Evolutionary conservation across 2,797 vertebrate genomes (phyloP), one percentile per base, ranked within the genome.

Genomic region (Anguilla megastoma): DNA sequence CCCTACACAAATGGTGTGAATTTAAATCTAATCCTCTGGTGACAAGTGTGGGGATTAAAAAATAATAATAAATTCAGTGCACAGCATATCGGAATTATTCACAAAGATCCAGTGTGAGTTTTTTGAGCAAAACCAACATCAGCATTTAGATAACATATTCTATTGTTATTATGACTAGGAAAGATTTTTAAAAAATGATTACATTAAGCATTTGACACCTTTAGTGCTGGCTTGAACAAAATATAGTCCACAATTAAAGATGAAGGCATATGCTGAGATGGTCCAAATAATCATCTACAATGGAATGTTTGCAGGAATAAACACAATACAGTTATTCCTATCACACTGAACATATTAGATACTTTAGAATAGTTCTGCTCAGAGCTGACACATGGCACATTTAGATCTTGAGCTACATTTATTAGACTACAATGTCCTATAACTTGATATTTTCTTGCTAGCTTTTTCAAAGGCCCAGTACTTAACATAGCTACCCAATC

Each of bases 1-100:
- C 14, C 18, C 36, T 21, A 18, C 0, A 24, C 16, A 48, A n/a
- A 21, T 48, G 36, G 27, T 18, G 41, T 80, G 76, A 80, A n/a
- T 82, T 82, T 82, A 27, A 36, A 76, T 36, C 30, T 76, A 76
- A 76, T 76, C 74, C 74, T 45, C 14, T 82, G 50, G 8, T 48
- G 41, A 50, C 41, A 45, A 18, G 16, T 71, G 74, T 8, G 12
- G 30, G 74, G 33, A 79, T 41, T 27, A 52, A 8, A 52, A 10
- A 52, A 52, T 52, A 52, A 52, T 52, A 52, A 33, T 3, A 27
- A 33, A 10, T 33, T 74, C 18, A 33, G 69, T 27, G n/a, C 12
- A 41, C 5, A 36, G 10, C 16, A 2, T 76, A 76, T 1, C 4
- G 71, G 10, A 41, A 76, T 41, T 76, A 76, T 76, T 76, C 71